Conservation (phyloP, 2,797 vertebrate genomes). For the Adelosebastes latens region DNA sequence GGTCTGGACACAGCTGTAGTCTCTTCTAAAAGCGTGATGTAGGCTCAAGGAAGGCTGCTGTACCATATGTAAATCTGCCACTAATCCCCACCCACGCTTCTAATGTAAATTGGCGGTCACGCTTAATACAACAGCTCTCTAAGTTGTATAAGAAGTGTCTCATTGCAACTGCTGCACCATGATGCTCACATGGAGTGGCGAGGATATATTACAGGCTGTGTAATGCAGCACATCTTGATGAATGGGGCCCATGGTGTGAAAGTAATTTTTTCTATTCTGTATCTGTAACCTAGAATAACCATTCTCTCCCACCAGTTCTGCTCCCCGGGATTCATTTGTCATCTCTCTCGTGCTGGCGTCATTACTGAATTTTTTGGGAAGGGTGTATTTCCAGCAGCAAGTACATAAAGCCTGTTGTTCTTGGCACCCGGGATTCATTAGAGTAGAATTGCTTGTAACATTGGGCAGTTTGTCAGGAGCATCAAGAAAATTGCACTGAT, state of each 20-base stretch:
- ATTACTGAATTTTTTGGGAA: slow-evolving; percentile 12
- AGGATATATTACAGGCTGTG: not conserved
- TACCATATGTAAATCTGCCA: not conserved
- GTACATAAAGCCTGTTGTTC: slow-evolving; percentile 27
- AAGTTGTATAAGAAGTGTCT: not conserved
- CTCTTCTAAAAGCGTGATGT: not conserved
- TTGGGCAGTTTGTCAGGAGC: slow-evolving; percentile 42
- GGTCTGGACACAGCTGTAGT: not conserved
- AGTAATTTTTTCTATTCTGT: slow-evolving; percentile 17
- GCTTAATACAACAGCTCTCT: not conserved
- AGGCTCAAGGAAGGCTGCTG: not conserved
- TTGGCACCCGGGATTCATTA: slow-evolving; percentile 45
- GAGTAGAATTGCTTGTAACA: slow-evolving; percentile 35
- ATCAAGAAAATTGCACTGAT: slow-evolving; percentile 21
- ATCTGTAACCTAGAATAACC: slow-evolving; percentile 22
- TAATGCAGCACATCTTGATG: slow-evolving; percentile 14
- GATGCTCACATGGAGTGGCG: fast-evolving
- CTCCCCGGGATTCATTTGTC: slow-evolving; percentile 36
- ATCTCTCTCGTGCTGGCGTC: slow-evolving; percentile 25
- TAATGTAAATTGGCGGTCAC: not conserved
- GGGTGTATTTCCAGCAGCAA: slow-evolving; percentile 23
- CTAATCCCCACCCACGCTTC: not conserved
- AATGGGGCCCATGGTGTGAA: not conserved
- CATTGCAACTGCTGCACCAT: not conserved
- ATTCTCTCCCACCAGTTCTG: slow-evolving; percentile 9